phyloP scores from a whole-genome alignment of 2,797 vertebrate species.

The Cryptoprocta ferox region DNA sequence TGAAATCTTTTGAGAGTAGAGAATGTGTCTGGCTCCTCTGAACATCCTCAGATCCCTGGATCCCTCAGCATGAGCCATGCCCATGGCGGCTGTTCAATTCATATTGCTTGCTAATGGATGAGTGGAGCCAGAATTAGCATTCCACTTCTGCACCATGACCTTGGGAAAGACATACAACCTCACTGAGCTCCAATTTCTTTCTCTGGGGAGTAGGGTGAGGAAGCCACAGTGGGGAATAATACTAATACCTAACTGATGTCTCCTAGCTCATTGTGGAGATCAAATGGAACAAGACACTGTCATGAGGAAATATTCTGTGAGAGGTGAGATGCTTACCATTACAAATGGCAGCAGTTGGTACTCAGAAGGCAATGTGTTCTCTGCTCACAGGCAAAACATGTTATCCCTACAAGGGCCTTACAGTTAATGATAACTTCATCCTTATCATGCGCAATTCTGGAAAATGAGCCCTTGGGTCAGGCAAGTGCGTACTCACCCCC shows the following conservation, averaged over 20 bases:
- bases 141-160: neutral
- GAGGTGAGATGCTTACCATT: neutral
- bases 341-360: neutral
- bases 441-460: neutral
- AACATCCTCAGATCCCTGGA: neutral
- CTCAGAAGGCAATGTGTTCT: neutral
- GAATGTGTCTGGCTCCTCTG: neutral
- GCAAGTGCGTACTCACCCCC: neutral
- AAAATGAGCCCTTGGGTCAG: neutral
- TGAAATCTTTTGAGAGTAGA: neutral
- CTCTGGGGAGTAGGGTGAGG: neutral
- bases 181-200: slow-evolving; percentile 20
- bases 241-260: neutral
- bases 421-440: neutral
- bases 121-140: neutral
- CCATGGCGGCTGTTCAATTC: neutral
- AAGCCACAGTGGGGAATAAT: neutral
- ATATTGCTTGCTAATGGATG: neutral
- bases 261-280: neutral
- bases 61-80: neutral
- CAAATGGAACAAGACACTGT: neutral
- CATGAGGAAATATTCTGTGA: neutral
- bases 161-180: neutral
- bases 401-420: neutral
- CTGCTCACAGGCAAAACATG: neutral